Conservation (phyloP, 2,888 invertebrate species). For the Rotaria socialis region DNA sequence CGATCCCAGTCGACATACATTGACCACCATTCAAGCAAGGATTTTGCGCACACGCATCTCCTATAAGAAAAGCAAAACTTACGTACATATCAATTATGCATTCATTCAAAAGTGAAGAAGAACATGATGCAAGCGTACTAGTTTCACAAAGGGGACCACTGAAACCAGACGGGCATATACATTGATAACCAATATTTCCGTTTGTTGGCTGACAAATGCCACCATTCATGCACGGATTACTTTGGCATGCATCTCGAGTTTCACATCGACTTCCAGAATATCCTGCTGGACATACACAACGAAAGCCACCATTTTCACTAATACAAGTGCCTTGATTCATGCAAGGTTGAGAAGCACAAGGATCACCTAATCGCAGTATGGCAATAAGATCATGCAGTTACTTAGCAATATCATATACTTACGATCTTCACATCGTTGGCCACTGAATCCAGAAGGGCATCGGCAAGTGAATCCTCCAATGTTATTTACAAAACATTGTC, state of each 20-base stretch:
- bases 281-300: conserved; percentile 47
- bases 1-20: background rate
- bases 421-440: conserved; percentile 40
- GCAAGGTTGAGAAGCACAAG: conserved; percentile 41
- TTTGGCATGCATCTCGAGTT: conserved; percentile 47
- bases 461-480: conserved; percentile 7
- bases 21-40: conserved; percentile 35
- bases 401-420: background rate
- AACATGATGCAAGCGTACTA: too few species aligned
- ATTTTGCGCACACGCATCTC: conserved; percentile 9
- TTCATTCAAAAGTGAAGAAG: too few species aligned
- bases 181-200: background rate
- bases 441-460: background rate
- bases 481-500: background rate
- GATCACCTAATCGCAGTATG: background rate
- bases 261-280: conserved; percentile 47
- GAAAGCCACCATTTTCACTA: background rate
- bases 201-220: conserved; percentile 47
- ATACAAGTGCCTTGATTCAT: conserved; percentile 39
- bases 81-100: too few species aligned
- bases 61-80: background rate
- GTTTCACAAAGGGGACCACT: too few species aligned
- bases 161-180: too few species aligned
- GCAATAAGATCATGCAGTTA: background rate
- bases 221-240: conserved; percentile 48